Base-by-base conservation (phyloP, 2,797 vertebrate species). In the Sphenodon punctatus region DNA sequence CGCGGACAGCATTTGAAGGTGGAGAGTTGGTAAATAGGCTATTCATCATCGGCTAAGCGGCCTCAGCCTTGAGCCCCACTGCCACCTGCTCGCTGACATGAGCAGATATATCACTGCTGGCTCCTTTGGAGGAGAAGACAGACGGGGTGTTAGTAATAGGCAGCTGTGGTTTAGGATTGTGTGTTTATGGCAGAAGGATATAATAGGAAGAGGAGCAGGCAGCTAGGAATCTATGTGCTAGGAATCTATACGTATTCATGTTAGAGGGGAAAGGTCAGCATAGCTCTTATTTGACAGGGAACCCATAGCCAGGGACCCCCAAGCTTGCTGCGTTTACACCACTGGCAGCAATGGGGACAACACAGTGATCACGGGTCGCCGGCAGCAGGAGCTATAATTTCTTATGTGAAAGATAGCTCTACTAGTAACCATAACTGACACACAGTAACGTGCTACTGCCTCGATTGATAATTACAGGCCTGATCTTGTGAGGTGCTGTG, bases 21-120 rank as follows among this genome's bases (percentile, higher is more conserved):
- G 53, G 81, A 83, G 67, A 19, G 63, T 63, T 63, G 55, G 65
- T 60, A 85, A 94, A 91, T 53, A 67, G 13, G 45, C 80, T 78
- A 77, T 92, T 87, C 80, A 77, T 87, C 87, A 70, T 2, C 20
- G 58, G 74, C 59, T 86, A 73, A 87, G 71, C 12, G 1, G 73
- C 61, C 69, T 84, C 83, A 86, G 81, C 89, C 88, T 88, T 68
- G 41, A 82, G 79, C 23, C 60, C 70, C 9, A 2, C 63, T 58
- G 81, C 80, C 81, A 90, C 82, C 88, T 92, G 88, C 80, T 88
- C 69, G 48, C 36, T 2, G 2, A 42, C 82, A 68, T 0, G 1
- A 63, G 77, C 58, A 77, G 80, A 89, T 79, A 86, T 89, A 91
- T 89, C 89, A 81, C 2, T 0, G 39, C 7, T 0, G 6, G 66